Percentiles rank a stretch among this genome's conserved stretches.
These are phyloP conservation scores for Catamblyrhynchus diadema DNA, from an alignment of 2,797 vertebrate genomes.

Conservation along the genomic window DNA sequence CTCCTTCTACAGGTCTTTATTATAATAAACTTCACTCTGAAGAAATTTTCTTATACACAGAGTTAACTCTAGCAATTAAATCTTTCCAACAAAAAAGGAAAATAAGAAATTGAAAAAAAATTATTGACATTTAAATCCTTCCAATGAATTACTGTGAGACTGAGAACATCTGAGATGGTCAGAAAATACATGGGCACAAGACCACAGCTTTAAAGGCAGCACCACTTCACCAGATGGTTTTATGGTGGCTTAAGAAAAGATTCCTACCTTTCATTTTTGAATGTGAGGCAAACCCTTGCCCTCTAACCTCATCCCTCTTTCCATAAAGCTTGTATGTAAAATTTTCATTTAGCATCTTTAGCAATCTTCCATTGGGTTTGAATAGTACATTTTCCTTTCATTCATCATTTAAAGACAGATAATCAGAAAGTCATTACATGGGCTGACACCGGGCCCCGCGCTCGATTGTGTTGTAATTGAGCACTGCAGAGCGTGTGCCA, in stretches of 20 bases:
- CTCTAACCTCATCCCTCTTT: slow-evolving; percentile 13
- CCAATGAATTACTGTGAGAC: background rate
- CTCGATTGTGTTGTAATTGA: slow-evolving; percentile 92
- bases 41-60: background rate
- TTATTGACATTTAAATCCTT: background rate
- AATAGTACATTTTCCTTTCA: slow-evolving; percentile 92
- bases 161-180: background rate
- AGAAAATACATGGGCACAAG: background rate
- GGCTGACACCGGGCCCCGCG: slow-evolving; percentile 84
- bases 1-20: background rate
- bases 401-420: slow-evolving; percentile 99
- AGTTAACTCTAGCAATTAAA: background rate
- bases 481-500: slow-evolving; percentile 90
- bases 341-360: slow-evolving; percentile 82
- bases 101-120: background rate
- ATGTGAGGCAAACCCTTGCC: background rate
- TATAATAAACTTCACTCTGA: background rate
- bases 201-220: background rate
- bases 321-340: slow-evolving; percentile 36
- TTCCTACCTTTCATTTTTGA: slow-evolving; percentile 4
- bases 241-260: background rate
- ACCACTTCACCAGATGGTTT: background rate
- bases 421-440: slow-evolving; percentile 99
- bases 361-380: slow-evolving; percentile 86
- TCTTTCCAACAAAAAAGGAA: background rate